Base-by-base conservation (phyloP, 2,797 vertebrate genomes). In the Tympanoctomys barrerae region DNA sequence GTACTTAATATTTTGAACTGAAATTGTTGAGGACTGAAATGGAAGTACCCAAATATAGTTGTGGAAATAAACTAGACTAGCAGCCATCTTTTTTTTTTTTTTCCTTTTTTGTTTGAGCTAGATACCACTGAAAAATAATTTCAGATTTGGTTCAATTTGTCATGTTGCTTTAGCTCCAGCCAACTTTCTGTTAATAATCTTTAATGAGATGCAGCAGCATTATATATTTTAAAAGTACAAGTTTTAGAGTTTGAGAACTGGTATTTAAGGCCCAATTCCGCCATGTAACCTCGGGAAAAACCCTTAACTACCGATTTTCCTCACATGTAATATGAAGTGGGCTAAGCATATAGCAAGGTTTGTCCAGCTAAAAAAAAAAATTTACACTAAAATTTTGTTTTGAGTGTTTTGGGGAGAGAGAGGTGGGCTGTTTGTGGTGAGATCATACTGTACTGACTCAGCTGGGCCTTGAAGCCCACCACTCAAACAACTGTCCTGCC, bases 21-120 rank as follows among this genome's bases (percentile, higher is more conserved):
- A 90, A 82, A 90, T 96, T 57, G 39, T 21, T 83, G 39, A 52
- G 52, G 71, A 70, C 19, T 87, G 36, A 85, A 89, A 46, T 46
- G 42, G 31, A 62, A 14, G 28, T 28, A 80, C 39, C 26, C 57
- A 4, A 90, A 78, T 95, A 54, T 78, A 70, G 36, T 70, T 73
- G 73, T 70, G 49, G 42, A 62, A 68, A 85, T 84, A 36, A 93
- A 80, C 19, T 68, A 87, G 39, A 7, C 22, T 61, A 71, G 31
- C 70, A 79, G 49, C 26, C 73, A 54, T 2, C 36, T 75, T 84
- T 11, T 49, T 49, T 49, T 49, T 49, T 49, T 49, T 49, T 49
- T 49, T 2, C 11, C 11, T 1, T 49, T 49, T 49, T 11, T 73
- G 11, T 10, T 5, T 33, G 18, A 86, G 77, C n/a, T 46, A 85